These are phyloP conservation scores for Polyommatus iphigenia DNA, from an alignment of 2,888 invertebrate species.

Conservation along the genomic window DNA sequence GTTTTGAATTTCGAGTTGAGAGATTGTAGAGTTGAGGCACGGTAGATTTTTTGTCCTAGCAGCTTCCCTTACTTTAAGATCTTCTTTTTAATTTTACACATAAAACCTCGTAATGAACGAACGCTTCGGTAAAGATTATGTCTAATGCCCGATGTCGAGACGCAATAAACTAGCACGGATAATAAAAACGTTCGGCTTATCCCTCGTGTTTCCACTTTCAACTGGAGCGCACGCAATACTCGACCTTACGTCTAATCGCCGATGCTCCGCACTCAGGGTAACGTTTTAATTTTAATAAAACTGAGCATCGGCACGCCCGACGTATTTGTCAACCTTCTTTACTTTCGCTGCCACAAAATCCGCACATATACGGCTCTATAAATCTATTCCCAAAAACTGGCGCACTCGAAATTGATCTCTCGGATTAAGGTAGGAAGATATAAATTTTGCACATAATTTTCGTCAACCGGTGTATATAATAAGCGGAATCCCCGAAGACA, in stretches of 20 bases:
- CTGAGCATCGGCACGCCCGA: slow-evolving; percentile 77
- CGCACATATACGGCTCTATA: slow-evolving; percentile 69
- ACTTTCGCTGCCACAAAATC: slow-evolving; percentile 77
- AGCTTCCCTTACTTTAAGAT: background rate
- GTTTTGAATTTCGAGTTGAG: too few species aligned
- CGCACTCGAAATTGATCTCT: slow-evolving; percentile 67
- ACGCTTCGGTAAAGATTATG: slow-evolving; percentile 37
- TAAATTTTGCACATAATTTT: slow-evolving; percentile 70
- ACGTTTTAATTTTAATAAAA: slow-evolving; percentile 80
- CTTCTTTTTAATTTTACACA: background rate
- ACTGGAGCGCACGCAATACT: slow-evolving; percentile 62
- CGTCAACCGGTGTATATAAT: slow-evolving; percentile 63
- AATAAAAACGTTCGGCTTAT: slow-evolving; percentile 75
- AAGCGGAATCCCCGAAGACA: slow-evolving; percentile 66
- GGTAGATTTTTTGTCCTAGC: background rate
- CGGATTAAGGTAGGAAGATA: slow-evolving; percentile 70
- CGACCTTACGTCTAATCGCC: slow-evolving; percentile 68
- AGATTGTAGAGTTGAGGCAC: too few species aligned
- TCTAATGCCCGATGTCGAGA: slow-evolving; percentile 70
- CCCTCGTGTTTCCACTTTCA: slow-evolving; percentile 67
- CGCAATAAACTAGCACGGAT: slow-evolving; percentile 73
- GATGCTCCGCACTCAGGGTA: slow-evolving; percentile 62
- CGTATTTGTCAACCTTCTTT: slow-evolving; percentile 80
- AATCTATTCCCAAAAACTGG: slow-evolving; percentile 50
- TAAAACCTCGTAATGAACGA: background rate